Base-by-base conservation (phyloP, 2,888 invertebrate species). In the Leucozona laternaria region DNA sequence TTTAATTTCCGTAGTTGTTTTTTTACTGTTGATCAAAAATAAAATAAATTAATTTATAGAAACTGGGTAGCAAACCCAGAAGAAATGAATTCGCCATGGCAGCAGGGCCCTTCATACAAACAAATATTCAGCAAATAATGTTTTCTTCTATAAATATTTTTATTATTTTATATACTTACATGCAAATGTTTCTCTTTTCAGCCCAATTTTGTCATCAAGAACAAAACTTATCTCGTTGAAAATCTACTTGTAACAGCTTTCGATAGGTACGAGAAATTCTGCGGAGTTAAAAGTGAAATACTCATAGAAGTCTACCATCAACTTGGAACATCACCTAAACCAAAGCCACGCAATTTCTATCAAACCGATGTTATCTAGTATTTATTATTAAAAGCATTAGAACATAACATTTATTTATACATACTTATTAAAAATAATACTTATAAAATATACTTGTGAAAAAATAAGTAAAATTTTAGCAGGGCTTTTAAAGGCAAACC, bases 301-400 rank as follows among this genome's bases (percentile, higher is more conserved):
- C 88, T 93, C 17, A 73, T 89, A 6, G 90, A 90, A 22, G 82
- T 92, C 45, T 90, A 91, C 78, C 79, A 89, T 17, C 89, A 90
- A 81, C 87, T 91, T 2, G 60, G 83, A 25, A 90, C 89, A 4
- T 90, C 91, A 5, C 93, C 93, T 3, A 89, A 91, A 84, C 92
- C 93, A 2, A 92, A 92, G 28, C 92, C 93, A 75, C 90, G 93
- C 13, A 93, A 91, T 88, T 90, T 93, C 70, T 93, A 93, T 80
- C 92, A 92, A 88, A 93, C 92, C 4, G 93, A 92, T 89, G 91
- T 93, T 6, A 90, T 93, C 58, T 93, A 91, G 89, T 43, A 25
- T 0, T 43, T 28, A 28, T 43, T 55, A 4, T 48, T 11, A 50
- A 22, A 50, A 53, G 7, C 13, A 22, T 22, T 20, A 34, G 45